A percentile compares a stretch with the other conserved stretches of the same genome.
Evolutionary conservation across 2,113 vertebrate species (phyloP).

Genomic region (Laterallus jamaicensis): DNA sequence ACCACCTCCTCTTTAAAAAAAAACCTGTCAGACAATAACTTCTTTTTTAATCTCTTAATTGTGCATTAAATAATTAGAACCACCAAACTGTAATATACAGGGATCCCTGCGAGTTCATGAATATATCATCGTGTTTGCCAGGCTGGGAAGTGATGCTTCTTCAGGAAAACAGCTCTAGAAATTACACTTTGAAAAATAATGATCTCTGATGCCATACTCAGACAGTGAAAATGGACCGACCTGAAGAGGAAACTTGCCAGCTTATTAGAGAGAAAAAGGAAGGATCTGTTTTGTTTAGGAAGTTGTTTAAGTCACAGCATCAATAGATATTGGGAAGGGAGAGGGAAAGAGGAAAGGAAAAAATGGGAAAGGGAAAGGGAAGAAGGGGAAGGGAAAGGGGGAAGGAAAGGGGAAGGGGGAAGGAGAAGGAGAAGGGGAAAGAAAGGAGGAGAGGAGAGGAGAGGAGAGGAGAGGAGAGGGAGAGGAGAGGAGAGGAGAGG

Average conservation of each 20-base stretch:
- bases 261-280: not conserved
- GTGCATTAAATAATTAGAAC: not conserved
- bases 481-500: too few relatives aligned
- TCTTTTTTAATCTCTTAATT: not conserved
- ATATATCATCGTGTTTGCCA: not conserved
- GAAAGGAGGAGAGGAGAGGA: too few relatives aligned
- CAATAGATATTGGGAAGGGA: not conserved
- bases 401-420: too few relatives aligned
- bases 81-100: not conserved
- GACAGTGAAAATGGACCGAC: not conserved
- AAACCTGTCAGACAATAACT: not conserved
- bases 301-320: not conserved
- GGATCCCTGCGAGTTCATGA: not conserved
- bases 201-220: not conserved
- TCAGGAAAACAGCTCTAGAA: not conserved
- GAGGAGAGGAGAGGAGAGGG: too few relatives aligned
- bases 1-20: not conserved
- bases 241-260: not conserved
- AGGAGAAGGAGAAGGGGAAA: too few relatives aligned
- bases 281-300: not conserved
- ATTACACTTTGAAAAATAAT: not conserved
- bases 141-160: not conserved
- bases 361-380: too few relatives aligned
- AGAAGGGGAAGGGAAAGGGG: too few relatives aligned
- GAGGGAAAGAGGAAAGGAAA: too few relatives aligned